These are phyloP conservation scores for Anisognathus igniventris DNA, from an alignment of 2,797 vertebrate species.

Conservation along the genomic window DNA sequence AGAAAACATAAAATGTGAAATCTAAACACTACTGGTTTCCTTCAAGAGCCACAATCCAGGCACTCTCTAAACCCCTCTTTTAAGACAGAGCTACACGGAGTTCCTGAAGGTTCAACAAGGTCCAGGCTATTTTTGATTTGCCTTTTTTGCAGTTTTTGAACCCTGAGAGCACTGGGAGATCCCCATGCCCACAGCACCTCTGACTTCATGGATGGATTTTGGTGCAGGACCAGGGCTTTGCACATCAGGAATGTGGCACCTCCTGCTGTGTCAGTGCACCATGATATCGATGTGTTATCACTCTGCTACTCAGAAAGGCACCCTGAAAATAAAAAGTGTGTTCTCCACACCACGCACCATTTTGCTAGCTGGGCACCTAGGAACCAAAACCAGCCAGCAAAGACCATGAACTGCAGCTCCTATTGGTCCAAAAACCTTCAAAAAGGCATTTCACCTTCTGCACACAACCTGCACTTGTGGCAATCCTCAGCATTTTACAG, in stretches of 20 bases:
- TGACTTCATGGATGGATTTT: background rate
- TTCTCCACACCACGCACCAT: fast-evolving
- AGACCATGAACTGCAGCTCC: background rate
- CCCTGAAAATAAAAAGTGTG: background rate
- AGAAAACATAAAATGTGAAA: background rate
- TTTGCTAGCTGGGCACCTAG: background rate
- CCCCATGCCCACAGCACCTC: background rate
- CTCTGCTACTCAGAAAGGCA: background rate
- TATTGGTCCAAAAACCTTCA: background rate
- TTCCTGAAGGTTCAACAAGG: background rate
- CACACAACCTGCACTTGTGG: background rate
- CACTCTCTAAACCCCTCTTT: background rate
- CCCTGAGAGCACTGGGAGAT: background rate
- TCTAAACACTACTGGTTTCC: background rate
- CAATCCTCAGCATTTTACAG: background rate
- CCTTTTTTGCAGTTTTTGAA: background rate
- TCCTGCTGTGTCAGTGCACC: background rate
- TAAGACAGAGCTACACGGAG: background rate
- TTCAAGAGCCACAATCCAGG: background rate
- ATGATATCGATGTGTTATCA: fast-evolving
- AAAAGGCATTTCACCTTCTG: background rate
- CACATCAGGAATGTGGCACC: background rate
- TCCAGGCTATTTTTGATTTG: background rate
- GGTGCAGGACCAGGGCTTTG: background rate
- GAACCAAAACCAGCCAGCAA: background rate